phyloP scores from a whole-genome alignment of 2,888 invertebrate species.

The Vesta saturnalis region DNA sequence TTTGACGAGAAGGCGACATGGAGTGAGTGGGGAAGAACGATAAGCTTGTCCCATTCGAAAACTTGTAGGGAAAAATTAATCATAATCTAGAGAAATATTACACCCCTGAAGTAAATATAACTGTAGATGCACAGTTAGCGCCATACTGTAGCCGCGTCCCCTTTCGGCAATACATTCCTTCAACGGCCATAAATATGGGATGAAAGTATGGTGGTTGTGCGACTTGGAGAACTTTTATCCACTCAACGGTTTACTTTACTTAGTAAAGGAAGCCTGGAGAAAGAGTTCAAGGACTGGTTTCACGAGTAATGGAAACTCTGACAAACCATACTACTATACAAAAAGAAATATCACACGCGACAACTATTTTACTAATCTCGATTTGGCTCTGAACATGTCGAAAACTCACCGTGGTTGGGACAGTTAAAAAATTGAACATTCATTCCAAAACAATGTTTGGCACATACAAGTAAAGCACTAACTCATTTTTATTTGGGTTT shows the following conservation, averaged over 20 bases:
- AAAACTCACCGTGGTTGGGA: neutral
- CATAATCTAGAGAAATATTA: constrained; percentile 23
- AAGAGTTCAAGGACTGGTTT: constrained; percentile 7
- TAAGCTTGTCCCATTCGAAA: constrained; percentile 14
- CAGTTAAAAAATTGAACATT: neutral
- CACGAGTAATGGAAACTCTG: constrained; percentile 5
- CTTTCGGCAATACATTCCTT: constrained; percentile 31
- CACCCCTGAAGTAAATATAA: constrained; percentile 28
- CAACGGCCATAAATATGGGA: constrained; percentile 12
- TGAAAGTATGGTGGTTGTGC: too few relatives aligned
- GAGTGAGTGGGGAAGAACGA: constrained; percentile 10
- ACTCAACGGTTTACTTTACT: constrained; percentile 14
- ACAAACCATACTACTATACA: constrained; percentile 12
- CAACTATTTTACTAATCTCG: neutral
- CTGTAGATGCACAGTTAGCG: constrained; percentile 26
- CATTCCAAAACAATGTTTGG: neutral
- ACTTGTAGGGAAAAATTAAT: constrained; percentile 3
- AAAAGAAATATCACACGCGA: constrained; percentile 23
- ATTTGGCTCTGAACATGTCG: neutral
- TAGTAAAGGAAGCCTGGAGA: constrained; percentile 6
- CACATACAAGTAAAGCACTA: neutral
- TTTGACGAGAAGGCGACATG: too few relatives aligned
- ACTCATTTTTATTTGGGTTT: too few relatives aligned
- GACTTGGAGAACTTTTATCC: constrained; percentile 20
- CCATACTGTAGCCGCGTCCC: constrained; percentile 22